Evolutionary conservation across 2,113 vertebrate genomes (phyloP).

Genomic region (Brachionichthys hirsutus): DNA sequence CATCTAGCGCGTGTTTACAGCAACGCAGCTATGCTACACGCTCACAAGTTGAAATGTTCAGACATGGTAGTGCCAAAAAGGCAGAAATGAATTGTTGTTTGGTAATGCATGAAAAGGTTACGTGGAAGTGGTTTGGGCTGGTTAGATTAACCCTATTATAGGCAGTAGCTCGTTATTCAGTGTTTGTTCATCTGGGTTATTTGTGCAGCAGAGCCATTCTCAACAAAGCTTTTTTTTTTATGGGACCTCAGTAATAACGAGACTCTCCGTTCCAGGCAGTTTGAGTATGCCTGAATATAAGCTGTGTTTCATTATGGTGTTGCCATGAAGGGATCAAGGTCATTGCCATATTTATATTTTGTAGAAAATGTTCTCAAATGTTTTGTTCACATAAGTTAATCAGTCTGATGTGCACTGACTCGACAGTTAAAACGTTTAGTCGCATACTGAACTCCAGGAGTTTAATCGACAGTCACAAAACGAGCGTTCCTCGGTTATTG

Average conservation of each 20-base stretch:
- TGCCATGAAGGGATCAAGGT: constrained; percentile 72
- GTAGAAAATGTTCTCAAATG: constrained; percentile 49
- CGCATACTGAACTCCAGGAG: constrained; percentile 1
- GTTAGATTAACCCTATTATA: not conserved
- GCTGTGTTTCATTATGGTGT: constrained; percentile 35
- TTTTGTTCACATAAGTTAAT: not conserved
- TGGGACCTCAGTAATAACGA: constrained; percentile 43
- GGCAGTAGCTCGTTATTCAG: not conserved
- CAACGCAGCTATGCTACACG: not conserved
- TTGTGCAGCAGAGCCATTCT: constrained; percentile 14
- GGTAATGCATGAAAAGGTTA: not conserved
- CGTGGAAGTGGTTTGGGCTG: constrained; percentile 4
- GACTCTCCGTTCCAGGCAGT: constrained; percentile 21
- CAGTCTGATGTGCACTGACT: not conserved
- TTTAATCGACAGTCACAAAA: not conserved
- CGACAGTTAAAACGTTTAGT: not conserved
- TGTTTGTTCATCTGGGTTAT: constrained; percentile 11
- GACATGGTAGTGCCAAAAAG: not conserved
- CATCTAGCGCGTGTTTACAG: constrained; percentile 15
- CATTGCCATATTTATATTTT: constrained; percentile 54
- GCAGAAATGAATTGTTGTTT: no score
- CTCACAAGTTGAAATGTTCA: not conserved
- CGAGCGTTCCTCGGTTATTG: not conserved
- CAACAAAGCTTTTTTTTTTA: constrained; percentile 27
- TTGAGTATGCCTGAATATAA: constrained; percentile 45